Percentiles rank a stretch among this genome's conserved stretches.
Conservation (phyloP, 2,113 vertebrate genomes). For the Dicerorhinus sumatrensis region DNA sequence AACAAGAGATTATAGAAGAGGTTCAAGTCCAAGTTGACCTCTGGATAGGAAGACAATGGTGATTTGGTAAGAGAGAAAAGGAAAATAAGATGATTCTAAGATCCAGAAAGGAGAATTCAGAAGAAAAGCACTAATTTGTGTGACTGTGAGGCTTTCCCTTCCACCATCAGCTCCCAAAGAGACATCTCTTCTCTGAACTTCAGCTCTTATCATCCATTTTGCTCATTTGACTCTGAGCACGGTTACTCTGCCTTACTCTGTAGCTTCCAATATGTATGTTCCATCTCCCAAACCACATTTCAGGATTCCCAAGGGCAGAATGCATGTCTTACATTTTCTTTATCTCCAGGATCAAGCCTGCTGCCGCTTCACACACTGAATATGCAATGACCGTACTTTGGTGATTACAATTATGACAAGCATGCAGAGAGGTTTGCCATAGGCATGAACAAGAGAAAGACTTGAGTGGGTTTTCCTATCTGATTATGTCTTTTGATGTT, state of each 20-base stretch:
- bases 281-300: background rate
- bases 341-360: background rate
- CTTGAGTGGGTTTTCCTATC: background rate
- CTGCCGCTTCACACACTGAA: background rate
- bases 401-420: background rate
- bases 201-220: too few species aligned
- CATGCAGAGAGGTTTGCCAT: too few species aligned
- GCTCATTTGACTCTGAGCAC: background rate
- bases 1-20: background rate
- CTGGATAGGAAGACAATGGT: background rate
- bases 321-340: background rate
- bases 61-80: background rate
- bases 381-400: background rate
- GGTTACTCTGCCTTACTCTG: background rate
- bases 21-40: background rate
- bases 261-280: background rate
- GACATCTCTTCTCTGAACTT: background rate
- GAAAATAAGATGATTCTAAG: background rate
- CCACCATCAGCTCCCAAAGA: background rate
- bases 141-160: background rate
- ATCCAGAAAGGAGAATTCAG: background rate
- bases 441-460: background rate
- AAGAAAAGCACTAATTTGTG: background rate
- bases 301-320: background rate
- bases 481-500: background rate